Percentiles rank a stretch among this genome's conserved stretches.
Evolutionary conservation across 2,113 vertebrate species (phyloP).

Genomic region (Oxygymnocypris stewartii): DNA sequence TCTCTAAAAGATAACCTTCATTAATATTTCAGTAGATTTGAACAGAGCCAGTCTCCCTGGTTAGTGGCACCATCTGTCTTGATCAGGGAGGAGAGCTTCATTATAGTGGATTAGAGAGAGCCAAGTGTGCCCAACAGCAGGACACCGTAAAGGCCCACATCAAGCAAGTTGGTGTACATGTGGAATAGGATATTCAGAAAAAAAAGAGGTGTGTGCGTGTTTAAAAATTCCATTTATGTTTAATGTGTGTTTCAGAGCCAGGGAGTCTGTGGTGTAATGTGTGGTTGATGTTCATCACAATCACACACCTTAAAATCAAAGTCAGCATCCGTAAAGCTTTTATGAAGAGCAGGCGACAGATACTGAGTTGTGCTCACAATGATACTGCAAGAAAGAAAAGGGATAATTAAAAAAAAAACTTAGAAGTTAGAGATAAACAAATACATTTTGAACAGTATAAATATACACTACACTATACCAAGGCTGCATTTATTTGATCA

Average conservation of each 20-base stretch:
- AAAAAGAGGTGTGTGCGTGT: not conserved
- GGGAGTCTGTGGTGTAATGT: not conserved
- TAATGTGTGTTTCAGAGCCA: not conserved
- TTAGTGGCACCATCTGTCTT: conserved; percentile 47
- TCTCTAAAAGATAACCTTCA: conserved; percentile 44
- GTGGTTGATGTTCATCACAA: conserved; percentile 26
- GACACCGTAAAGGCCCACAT: not conserved
- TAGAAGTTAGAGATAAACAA: not conserved
- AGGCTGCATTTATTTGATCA: too few species aligned
- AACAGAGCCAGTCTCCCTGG: conserved; percentile 26
- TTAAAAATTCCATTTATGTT: not conserved
- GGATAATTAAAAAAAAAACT: not conserved
- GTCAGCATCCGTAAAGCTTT: conserved; percentile 94
- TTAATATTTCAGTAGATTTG: conserved; percentile 54
- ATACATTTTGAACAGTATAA: not conserved
- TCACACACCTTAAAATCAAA: conserved; percentile 95
- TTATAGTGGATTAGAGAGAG: conserved; percentile 41
- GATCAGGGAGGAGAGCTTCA: conserved; percentile 42
- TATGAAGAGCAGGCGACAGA: conserved; percentile 91
- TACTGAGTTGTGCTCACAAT: conserved; percentile 95
- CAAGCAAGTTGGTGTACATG: conserved; percentile 28
- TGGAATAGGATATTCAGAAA: not conserved
- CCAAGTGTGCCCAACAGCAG: conserved; percentile 11
- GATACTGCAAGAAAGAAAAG: conserved; percentile 77
- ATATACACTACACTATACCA: too few species aligned